phyloP scores from a whole-genome alignment of 2,113 vertebrate genomes.

The Ctenomys sociabilis region DNA sequence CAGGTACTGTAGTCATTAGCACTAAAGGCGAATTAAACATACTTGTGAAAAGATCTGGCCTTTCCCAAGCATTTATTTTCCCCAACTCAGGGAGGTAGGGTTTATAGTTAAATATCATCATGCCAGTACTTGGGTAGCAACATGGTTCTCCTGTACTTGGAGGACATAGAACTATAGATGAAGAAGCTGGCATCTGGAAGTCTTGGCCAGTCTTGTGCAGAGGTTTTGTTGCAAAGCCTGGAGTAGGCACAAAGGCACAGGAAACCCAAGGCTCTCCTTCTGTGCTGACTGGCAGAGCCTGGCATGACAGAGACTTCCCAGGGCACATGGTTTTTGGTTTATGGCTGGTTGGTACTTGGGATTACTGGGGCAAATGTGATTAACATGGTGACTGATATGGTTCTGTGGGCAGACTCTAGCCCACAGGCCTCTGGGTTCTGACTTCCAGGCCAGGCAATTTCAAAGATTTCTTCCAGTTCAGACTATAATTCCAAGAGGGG shows the following conservation, averaged over 20 bases:
- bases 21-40: conserved; percentile 9
- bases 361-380: not conserved
- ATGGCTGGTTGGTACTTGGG: not conserved
- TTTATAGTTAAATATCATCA: not conserved
- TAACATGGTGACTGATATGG: not conserved
- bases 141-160: not conserved
- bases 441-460: not conserved
- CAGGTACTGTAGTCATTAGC: not conserved
- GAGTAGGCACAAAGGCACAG: not conserved
- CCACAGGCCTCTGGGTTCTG: not conserved
- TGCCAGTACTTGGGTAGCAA: not conserved
- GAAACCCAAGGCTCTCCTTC: not conserved
- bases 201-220: accelerated
- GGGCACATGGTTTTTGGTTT: not conserved
- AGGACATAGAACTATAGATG: not conserved
- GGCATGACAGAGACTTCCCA: too few species aligned
- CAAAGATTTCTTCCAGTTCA: not conserved
- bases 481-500: not conserved
- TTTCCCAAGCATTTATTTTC: not conserved
- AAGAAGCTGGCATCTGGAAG: not conserved
- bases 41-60: not conserved
- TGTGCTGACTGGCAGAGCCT: accelerated
- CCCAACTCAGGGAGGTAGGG: not conserved
- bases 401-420: not conserved
- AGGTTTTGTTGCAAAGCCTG: not conserved